These are phyloP conservation scores for Eunapius fragilis DNA, from an alignment of 37 sponge, comb jelly and placozoan species.

Conservation along the genomic window DNA sequence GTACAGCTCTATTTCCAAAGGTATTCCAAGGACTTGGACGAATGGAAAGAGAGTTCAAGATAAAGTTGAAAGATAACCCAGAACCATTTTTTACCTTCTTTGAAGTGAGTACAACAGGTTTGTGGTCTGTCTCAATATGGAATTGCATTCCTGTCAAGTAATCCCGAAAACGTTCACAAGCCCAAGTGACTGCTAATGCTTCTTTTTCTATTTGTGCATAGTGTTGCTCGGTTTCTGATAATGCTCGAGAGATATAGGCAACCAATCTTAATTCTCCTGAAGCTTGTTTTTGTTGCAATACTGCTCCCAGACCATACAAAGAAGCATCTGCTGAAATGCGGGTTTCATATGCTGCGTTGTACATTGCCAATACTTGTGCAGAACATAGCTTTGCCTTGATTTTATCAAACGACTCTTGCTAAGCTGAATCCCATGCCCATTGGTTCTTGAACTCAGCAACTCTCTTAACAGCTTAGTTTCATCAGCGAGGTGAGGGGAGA, in stretches of 20 bases:
- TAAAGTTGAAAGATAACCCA: too few relatives aligned
- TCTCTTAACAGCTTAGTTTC: too few relatives aligned
- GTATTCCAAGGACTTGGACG: too few relatives aligned
- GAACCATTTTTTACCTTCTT: too few relatives aligned
- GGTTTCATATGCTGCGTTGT: background rate
- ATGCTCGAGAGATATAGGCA: slow-evolving; percentile 2
- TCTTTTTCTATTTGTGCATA: slow-evolving; percentile 19
- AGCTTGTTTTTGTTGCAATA: background rate
- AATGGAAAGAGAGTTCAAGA: too few relatives aligned
- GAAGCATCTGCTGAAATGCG: slow-evolving; percentile 30
- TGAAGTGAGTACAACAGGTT: too few relatives aligned
- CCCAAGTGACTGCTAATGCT: slow-evolving; percentile 16
- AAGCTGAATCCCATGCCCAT: slow-evolving; percentile 10
- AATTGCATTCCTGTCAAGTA: too few relatives aligned
- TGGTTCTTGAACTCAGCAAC: too few relatives aligned
- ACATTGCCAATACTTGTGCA: slow-evolving; percentile 12
- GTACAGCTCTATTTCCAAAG: too few relatives aligned
- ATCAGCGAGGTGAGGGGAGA: slow-evolving; percentile 28
- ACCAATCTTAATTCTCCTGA: background rate
- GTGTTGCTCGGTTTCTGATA: slow-evolving; percentile 13
- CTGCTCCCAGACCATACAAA: background rate
- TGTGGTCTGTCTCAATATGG: too few relatives aligned
- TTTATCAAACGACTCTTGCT: slow-evolving; percentile 8
- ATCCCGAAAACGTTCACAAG: too few relatives aligned
- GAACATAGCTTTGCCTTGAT: slow-evolving; percentile 8